A percentile compares a stretch with the other conserved stretches of the same genome.
Conservation (phyloP, 2,888 invertebrate genomes). For the Lasioglossum pauxillum region DNA sequence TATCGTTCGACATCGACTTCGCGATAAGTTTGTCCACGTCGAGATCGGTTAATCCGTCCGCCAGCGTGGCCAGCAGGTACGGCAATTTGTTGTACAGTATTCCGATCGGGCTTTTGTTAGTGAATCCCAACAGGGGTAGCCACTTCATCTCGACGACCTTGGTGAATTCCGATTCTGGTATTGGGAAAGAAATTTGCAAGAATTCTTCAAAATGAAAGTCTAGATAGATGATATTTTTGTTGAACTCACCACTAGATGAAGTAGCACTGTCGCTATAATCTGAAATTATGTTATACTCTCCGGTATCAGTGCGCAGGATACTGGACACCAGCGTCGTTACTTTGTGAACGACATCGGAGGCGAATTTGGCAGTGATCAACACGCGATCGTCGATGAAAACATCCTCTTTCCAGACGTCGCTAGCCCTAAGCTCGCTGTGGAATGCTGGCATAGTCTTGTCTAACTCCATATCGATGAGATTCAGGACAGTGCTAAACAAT, state of each 20-base stretch:
- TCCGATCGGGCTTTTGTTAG: conserved; percentile 68
- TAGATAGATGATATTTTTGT: background rate
- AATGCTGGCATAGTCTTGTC: conserved; percentile 72
- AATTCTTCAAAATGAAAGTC: background rate
- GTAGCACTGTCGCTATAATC: background rate
- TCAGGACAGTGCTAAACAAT: conserved; percentile 61
- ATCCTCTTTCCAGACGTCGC: conserved; percentile 65
- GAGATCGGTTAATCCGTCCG: conserved; percentile 75
- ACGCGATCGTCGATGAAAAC: conserved; percentile 68
- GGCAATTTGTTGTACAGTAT: conserved; percentile 74
- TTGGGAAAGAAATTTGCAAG: background rate
- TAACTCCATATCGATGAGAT: conserved; percentile 75
- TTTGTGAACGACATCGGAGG: conserved; percentile 72
- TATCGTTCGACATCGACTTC: conserved; percentile 37
- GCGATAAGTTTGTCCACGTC: conserved; percentile 62
- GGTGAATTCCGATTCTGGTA: background rate
- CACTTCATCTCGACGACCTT: conserved; percentile 64
- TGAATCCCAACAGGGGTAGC: conserved; percentile 76
- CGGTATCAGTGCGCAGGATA: conserved; percentile 46
- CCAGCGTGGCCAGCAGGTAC: conserved; percentile 74
- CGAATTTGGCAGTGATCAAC: conserved; percentile 73
- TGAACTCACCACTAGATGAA: background rate
- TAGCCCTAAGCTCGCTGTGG: conserved; percentile 63
- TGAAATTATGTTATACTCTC: background rate
- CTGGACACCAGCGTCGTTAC: conserved; percentile 25